Base-by-base conservation (phyloP, 2,113 vertebrate genomes). In the Climacteris rufus region DNA sequence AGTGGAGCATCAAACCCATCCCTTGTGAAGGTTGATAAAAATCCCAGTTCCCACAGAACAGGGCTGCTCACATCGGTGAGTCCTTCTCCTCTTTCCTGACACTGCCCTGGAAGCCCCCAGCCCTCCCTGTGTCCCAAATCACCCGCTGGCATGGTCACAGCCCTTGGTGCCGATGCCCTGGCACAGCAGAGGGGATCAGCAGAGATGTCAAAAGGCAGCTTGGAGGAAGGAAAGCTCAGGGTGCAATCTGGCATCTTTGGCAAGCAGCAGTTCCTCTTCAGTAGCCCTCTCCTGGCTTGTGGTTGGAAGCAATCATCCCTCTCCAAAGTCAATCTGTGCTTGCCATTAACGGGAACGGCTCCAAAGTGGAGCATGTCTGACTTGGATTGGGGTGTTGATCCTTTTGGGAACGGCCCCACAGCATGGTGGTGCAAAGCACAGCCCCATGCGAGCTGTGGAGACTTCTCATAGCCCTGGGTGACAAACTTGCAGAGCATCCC, bases 281-380 rank as follows among this genome's bases (percentile, higher is more conserved):
- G 3, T 20, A 86, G 52, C 70, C 91, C 28, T 71, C 53, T 77
- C 72, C 59, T 74, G 77, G 52, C 61, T 60, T 6, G 61, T 47
- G 85, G 19, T 16, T 2, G 37, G 63, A 23, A 88, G 68, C 47
- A 27, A 0, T 9, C 4, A 4, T 44, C 68, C 76, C 83, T n/a
- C 54, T 47, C 64, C 25, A 25, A n/a, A 81, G 54, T 15, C 80
- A 74, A 0, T 59, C 89, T 39, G 89, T 63, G 83, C 87, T 60
- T 35, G 8, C 66, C 45, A 1, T 44, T 37, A 12, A 7, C 0
- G 2, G 90, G 56, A 52, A 6, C 0, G 9, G 42, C 18, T 57
- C 59, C 24, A 30, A 52, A 44, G 57, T 0, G 0, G 11, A 3
- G n/a, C 1, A 0, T 3, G 39, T 25, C 61, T 23, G 5, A 27